Conservation (phyloP, 2,113 vertebrate genomes). For the Struthio camelus region DNA sequence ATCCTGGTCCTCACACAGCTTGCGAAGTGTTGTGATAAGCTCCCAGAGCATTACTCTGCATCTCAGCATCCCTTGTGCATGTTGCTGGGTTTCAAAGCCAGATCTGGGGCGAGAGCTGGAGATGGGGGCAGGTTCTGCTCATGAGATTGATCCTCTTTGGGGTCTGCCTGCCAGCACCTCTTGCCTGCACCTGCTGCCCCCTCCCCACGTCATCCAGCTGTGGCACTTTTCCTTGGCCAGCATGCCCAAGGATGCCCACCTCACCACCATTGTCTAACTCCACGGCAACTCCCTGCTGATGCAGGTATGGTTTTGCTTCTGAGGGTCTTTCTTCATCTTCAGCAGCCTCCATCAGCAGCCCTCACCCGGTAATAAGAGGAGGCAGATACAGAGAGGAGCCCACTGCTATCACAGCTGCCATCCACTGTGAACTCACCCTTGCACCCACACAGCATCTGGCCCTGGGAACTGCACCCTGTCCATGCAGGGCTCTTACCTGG, state of each 20-base stretch:
- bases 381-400: not conserved
- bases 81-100: not conserved
- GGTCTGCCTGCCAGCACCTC: not conserved
- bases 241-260: too few species aligned
- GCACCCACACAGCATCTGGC: rapidly evolving
- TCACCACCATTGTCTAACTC: not conserved
- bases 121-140: not conserved
- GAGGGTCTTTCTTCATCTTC: not conserved
- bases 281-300: not conserved
- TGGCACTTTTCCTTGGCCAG: not conserved
- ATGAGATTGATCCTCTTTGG: rapidly evolving
- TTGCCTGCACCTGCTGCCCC: not conserved
- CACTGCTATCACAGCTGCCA: not conserved
- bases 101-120: not conserved
- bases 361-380: not conserved
- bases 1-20: not conserved
- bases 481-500: not conserved
- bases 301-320: not conserved
- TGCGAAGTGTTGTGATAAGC: not conserved
- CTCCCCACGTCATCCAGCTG: not conserved
- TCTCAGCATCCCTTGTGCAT: not conserved
- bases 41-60: not conserved
- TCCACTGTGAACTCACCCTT: not conserved
- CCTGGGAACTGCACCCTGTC: not conserved
- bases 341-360: not conserved